A percentile compares a stretch with the other conserved stretches of the same genome.
phyloP scores from a whole-genome alignment of 2,888 invertebrate species.

The Cataglyphis rosenhaueri region DNA sequence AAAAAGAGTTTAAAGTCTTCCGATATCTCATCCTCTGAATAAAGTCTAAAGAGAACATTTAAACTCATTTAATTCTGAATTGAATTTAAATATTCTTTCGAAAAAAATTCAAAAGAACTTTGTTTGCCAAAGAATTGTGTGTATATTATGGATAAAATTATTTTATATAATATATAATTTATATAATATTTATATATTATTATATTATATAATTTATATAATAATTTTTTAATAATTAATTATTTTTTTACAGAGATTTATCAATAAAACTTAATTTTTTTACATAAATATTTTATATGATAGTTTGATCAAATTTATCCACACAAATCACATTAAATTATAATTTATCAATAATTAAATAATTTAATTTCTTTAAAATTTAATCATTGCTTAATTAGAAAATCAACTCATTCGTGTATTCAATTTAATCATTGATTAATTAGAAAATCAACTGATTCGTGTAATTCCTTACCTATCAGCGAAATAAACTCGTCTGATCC shows the following conservation, averaged over 20 bases:
- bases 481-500: conserved; percentile 95
- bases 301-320: background rate
- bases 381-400: background rate
- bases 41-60: conserved; percentile 88
- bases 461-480: conserved; percentile 87
- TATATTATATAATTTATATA: too few species aligned
- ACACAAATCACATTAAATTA: background rate
- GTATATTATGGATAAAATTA: background rate
- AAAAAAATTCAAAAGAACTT: conserved; percentile 13
- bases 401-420: background rate
- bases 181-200: background rate
- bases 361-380: background rate
- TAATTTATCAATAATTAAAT: background rate
- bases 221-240: background rate
- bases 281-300: background rate
- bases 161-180: background rate
- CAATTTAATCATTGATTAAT: background rate
- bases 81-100: background rate
- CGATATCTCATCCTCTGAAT: conserved; percentile 97
- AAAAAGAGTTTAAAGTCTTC: conserved; percentile 98
- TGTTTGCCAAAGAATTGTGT: background rate
- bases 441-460: background rate
- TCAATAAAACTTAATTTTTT: background rate
- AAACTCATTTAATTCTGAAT: background rate
- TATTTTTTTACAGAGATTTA: too few species aligned